Evolutionary conservation across 2,797 vertebrate genomes (phyloP).

Genomic region (Channallabes apus): DNA sequence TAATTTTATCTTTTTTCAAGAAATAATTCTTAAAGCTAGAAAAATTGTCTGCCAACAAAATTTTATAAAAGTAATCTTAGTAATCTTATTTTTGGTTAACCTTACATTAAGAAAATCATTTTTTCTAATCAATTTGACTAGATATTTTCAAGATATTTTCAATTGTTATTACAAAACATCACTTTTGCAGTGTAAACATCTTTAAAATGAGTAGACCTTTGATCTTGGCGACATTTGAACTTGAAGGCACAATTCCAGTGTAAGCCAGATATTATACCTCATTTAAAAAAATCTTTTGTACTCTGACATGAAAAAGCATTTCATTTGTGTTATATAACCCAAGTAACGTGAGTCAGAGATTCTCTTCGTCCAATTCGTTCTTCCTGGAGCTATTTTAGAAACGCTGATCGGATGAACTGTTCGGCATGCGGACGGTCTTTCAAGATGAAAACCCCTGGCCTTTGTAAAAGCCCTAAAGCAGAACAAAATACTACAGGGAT

Average conservation of each 20-base stretch:
- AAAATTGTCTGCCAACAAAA: too few species aligned
- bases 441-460: slow-evolving; percentile 35
- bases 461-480: slow-evolving; percentile 41
- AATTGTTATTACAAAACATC: too few species aligned
- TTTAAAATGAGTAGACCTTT: neutral
- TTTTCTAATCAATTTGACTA: too few species aligned
- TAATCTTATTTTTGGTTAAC: too few species aligned
- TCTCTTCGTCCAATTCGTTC: slow-evolving; percentile 4
- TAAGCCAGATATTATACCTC: neutral
- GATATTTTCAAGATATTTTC: too few species aligned
- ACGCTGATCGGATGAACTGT: slow-evolving; percentile 13
- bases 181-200: too few species aligned
- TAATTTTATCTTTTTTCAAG: too few species aligned
- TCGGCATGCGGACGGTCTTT: slow-evolving; percentile 32
- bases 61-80: too few species aligned
- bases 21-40: too few species aligned
- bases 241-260: neutral
- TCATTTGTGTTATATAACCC: slow-evolving; percentile 25
- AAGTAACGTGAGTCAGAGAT: slow-evolving; percentile 37
- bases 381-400: slow-evolving; percentile 30
- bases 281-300: neutral
- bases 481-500: slow-evolving; percentile 37
- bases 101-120: too few species aligned
- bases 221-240: neutral
- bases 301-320: slow-evolving; percentile 7